phyloP scores from a whole-genome alignment of 2,113 vertebrate species.

The Peromyscus leucopus region DNA sequence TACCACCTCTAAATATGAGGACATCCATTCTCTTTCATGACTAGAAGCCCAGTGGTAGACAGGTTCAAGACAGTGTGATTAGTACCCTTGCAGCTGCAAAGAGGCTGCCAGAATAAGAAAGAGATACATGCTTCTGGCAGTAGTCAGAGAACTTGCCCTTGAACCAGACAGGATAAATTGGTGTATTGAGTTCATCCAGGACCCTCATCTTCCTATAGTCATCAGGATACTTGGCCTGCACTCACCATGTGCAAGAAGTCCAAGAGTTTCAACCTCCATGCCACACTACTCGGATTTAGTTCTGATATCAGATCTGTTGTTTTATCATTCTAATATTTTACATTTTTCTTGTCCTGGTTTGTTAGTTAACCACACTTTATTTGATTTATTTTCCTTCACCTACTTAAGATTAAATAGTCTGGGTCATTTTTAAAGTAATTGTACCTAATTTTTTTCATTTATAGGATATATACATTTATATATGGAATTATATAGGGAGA shows the following conservation, averaged over 20 bases:
- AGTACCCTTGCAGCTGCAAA: too few relatives aligned
- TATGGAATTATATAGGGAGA: not conserved
- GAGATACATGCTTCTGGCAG: not conserved
- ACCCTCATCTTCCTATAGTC: not conserved
- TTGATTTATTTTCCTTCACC: constrained; percentile 8
- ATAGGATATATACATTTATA: not conserved
- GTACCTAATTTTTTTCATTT: not conserved
- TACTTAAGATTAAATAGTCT: not conserved
- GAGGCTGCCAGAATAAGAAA: not conserved
- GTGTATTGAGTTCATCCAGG: not conserved
- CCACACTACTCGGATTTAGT: not conserved
- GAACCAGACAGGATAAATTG: not conserved
- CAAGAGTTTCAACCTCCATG: not conserved
- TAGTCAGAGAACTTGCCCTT: not conserved
- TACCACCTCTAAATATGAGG: not conserved
- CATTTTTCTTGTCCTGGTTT: constrained; percentile 31
- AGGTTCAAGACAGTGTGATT: not conserved
- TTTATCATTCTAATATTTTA: not conserved
- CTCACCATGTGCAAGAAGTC: not conserved
- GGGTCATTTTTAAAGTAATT: not conserved
- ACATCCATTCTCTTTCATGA: not conserved
- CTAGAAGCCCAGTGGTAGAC: not conserved
- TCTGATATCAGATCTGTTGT: not conserved
- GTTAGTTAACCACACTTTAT: not conserved
- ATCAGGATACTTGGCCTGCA: not conserved